Evolutionary conservation across 1,140 invertebrate species (phyloP).

Genomic region (Magallana gigas): DNA sequence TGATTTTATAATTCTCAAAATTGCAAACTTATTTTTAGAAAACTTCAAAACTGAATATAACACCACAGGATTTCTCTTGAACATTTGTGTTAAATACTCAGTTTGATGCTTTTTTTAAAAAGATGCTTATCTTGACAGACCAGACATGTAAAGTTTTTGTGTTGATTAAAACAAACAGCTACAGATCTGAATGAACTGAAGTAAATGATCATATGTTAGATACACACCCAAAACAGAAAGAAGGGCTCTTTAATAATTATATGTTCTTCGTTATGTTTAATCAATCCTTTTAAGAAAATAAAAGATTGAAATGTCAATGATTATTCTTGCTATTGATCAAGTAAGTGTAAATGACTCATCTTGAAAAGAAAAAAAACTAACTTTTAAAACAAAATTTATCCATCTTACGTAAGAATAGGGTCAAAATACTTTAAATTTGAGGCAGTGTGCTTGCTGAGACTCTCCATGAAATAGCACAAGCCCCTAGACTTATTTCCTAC

Average conservation of each 20-base stretch:
- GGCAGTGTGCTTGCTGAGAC: too few relatives aligned
- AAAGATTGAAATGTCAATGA: neutral
- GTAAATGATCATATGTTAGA: neutral
- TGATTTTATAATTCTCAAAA: neutral
- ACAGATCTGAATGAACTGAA: too few relatives aligned
- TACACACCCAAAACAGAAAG: too few relatives aligned
- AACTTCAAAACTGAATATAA: neutral
- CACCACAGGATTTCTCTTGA: neutral
- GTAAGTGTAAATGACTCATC: neutral
- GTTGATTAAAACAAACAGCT: too few relatives aligned
- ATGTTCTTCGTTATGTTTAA: too few relatives aligned
- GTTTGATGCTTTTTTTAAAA: neutral
- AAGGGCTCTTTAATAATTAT: too few relatives aligned
- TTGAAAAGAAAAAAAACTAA: too few relatives aligned
- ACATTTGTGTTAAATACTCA: neutral
- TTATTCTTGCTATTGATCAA: neutral
- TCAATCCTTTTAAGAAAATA: neutral
- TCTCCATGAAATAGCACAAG: too few relatives aligned
- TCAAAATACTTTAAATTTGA: too few relatives aligned
- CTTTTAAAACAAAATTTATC: too few relatives aligned
- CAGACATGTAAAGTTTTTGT: neutral
- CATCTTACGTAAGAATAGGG: too few relatives aligned
- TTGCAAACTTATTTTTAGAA: constrained; percentile 1
- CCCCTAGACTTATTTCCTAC: too few relatives aligned
- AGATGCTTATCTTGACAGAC: constrained; percentile 1